Base-by-base conservation (phyloP, 2,888 invertebrate species). In the Apamea sordens region DNA sequence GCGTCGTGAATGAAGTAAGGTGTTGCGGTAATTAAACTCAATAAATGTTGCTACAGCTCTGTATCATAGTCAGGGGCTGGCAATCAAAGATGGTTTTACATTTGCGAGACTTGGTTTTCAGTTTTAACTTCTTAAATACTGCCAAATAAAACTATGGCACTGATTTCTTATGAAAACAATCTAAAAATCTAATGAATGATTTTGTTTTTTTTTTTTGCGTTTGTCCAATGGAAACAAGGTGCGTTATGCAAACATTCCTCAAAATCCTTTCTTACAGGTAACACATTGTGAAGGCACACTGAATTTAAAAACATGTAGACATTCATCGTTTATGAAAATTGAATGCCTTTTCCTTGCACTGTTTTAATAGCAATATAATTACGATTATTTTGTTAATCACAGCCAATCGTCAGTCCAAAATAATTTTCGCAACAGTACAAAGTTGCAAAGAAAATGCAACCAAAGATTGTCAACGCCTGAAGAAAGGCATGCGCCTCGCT, bases 401-500 rank as follows among this genome's bases (percentile, higher is more conserved):
- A 5, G 47, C 2, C 36, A n/a, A 77, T 24, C 0, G 1, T 4
- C 15, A 5, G 5, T 32, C 3, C 8, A 0, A 68, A 76, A 76
- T 24, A 24, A 63, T 65, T 50, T 63, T 65, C 8, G 7, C 28
- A 44, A 28, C 5, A 15, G 11, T 6, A 77, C 6, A 47, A 32
- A 75, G 36, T 67, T 28, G 59, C 69, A 63, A 74, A 70, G 82
- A 75, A 75, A 75, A 83, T 59, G 28, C 8, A 63, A 32, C 83
- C 88, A 84, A 89, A 44, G 87, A 88, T 96, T 96, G 92, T 80
- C 89, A 85, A 92, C 92, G 91, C 88, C 95, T 95, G 96, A 91
- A 90, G 91, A 94, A 94, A 94, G 96, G 96, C 90, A 96, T 94
- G 95, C 94, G 93, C 91, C 91, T 89, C 89, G 91, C 93, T 96